These are phyloP conservation scores for Gouania willdenowi DNA, from an alignment of 2,797 vertebrate genomes.

Conservation along the genomic window DNA sequence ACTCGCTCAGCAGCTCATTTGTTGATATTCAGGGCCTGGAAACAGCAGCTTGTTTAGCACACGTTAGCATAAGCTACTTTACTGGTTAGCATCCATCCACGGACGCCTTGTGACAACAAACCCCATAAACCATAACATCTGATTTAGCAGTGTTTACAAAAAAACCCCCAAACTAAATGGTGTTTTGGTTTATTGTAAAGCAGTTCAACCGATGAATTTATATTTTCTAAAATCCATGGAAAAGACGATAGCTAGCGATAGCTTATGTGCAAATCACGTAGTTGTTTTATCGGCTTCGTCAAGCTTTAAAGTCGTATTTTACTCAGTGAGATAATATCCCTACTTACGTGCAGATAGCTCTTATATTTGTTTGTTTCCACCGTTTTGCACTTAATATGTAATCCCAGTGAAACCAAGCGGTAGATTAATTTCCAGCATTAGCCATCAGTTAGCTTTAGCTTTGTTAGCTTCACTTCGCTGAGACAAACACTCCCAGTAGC, in stretches of 20 bases:
- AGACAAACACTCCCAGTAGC: conserved; percentile 6
- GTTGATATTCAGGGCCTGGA: conserved; percentile 14
- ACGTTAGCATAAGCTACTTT: conserved; percentile 27
- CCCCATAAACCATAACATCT: neutral
- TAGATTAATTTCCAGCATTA: conserved; percentile 6
- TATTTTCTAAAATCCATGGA: conserved; percentile 9
- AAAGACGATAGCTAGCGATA: conserved; percentile 24
- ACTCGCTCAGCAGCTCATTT: neutral
- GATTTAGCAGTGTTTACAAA: no score
- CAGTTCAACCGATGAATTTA: neutral
- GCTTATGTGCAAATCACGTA: conserved; percentile 33
- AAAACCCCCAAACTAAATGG: neutral
- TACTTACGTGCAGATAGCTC: no score
- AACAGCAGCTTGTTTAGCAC: conserved; percentile 30
- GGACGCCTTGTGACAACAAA: conserved; percentile 16
- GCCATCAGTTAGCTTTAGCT: conserved; percentile 25
- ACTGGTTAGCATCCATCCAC: conserved; percentile 14
- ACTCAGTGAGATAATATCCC: no score
- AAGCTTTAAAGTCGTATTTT: neutral
- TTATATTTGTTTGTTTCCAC: accelerated
- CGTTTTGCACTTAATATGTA: accelerated
- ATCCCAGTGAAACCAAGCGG: neutral
- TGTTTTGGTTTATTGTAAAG: no score
- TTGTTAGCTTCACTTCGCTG: conserved; percentile 49
- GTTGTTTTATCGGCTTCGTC: conserved; percentile 17